Percentiles rank a stretch among this genome's conserved stretches.
These are phyloP conservation scores for Podarcis muralis DNA, from an alignment of 2,113 vertebrate species.

Conservation along the genomic window DNA sequence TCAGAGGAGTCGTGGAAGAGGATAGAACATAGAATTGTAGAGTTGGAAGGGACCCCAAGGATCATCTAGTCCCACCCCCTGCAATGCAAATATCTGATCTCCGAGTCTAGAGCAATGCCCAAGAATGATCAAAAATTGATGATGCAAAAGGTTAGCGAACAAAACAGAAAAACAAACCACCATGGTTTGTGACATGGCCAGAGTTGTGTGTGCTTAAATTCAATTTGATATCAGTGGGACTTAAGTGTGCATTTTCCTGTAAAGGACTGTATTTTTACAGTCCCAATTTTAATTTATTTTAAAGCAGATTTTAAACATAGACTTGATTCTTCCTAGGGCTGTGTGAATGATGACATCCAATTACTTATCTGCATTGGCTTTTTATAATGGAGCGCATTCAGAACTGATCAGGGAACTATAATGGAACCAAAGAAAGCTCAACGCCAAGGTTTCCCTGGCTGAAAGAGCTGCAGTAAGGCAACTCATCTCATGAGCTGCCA, in stretches of 20 bases:
- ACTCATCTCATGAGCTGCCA: not conserved
- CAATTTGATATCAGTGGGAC: not conserved
- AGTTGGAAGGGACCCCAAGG: no score
- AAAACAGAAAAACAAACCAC: no score
- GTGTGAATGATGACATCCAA: not conserved
- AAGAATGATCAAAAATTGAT: no score
- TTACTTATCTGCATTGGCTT: slow-evolving; percentile 3
- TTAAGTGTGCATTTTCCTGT: not conserved
- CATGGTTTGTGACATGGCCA: not conserved
- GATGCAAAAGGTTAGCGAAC: no score
- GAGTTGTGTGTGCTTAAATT: not conserved
- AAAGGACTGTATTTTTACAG: not conserved
- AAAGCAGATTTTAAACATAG: not conserved
- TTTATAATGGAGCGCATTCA: not conserved
- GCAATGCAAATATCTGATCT: no score
- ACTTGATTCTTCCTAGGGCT: not conserved
- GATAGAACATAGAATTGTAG: no score
- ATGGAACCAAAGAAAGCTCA: not conserved
- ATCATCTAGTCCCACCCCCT: no score
- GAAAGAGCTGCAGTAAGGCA: slow-evolving; percentile 5
- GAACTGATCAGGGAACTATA: not conserved
- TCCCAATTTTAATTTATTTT: not conserved
- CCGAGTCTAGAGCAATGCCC: no score
- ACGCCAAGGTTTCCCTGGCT: not conserved
- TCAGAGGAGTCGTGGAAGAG: not conserved